Base-by-base conservation (phyloP, 1,140 invertebrate genomes). In the Macrotrachela quadricornifera region DNA sequence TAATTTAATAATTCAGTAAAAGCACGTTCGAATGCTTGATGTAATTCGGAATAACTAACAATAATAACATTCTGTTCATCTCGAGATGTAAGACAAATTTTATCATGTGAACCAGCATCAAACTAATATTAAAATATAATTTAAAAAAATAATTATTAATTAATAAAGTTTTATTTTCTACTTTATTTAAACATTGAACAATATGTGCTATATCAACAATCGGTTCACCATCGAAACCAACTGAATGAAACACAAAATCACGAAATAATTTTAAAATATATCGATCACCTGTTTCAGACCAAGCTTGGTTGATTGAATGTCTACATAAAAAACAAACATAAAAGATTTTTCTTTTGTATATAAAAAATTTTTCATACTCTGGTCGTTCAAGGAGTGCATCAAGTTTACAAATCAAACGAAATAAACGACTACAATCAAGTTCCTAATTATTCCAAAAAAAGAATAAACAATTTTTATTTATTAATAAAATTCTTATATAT, bases 241-340 rank as follows among this genome's bases (percentile, higher is more conserved):
- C 82, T 61, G 76, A 73, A 74, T 97, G 91, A 72, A 96, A 95
- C 54, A 96, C 71, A 68, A 91, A 92, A 73, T 96, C 92, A 57
- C 91, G 76, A 74, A 95, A 96, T 61, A 97, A 71, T 74, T 96
- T 96, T 67, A 96, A 74, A 80, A 96, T 83, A 70, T 95, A 97
- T 47, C 88, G 77, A 70, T 92, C 87, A 37, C 90, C 90, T 30
- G 88, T 95, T 72, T 97, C 91, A 46, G 85, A 79, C 91, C 91
- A 97, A 18, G 82, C 77, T 10, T 79, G 77, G 70, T 96, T 90
- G 76, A 41, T 45, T 30, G 38, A 40, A 39, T 48, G 40, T 12
- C 45, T 48, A 45, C 30, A 47, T 12, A 17, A 46, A 21, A 30
- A 37, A 42, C 57, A 40, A 43, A 52, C 51, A 50, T 74, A 53